Evolutionary conservation across 2,113 vertebrate species (phyloP), one percentile per base, ranked within the genome.

Genomic region (Pimephales promelas): DNA sequence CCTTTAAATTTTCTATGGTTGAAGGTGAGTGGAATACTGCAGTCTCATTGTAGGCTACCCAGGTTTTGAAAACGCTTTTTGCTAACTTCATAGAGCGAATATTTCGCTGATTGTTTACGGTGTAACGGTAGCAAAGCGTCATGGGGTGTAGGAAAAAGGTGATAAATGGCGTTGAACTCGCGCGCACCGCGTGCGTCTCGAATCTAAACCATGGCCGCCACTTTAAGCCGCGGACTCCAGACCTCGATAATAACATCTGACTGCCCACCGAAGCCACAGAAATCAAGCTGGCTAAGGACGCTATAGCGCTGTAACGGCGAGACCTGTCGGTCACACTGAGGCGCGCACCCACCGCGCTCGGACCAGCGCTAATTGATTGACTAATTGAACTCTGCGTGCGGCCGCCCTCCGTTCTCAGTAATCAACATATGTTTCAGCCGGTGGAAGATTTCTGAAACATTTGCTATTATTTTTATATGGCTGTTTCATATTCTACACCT

Each of bases 341-440:
- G 3, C 61, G 61, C 43, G 24, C 61, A 1, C 78, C 24, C 22
- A 52, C 68, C 57, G 81, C 80, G 28, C 78, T 84, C 80, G 52
- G 82, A 70, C 71, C 71, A 43, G 47, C 20, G 57, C 82, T 86
- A 88, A 86, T 85, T 88, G 87, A 64, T 79, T 79, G 73, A 71
- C 87, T 89, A 89, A 88, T 88, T 88, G 83, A 84, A 76, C 73
- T 54, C 70, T 34, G 82, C 52, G 18, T 57, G 84, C 22, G 18
- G 79, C 62, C 31, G 40, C 5, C 16, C 76, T 52, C n/a, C 22
- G 22, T 52, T 83, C 83, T 72, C 31, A 22, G 81, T 81, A 85
- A 83, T 88, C 83, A 88, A 72, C 52, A 52, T 77, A 70, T 70
- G 73, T 79, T 76, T 84, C 40, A 80, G 56, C 18, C 73, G 18